phyloP scores from a whole-genome alignment of 2,113 vertebrate genomes.

The Erinaceus europaeus region DNA sequence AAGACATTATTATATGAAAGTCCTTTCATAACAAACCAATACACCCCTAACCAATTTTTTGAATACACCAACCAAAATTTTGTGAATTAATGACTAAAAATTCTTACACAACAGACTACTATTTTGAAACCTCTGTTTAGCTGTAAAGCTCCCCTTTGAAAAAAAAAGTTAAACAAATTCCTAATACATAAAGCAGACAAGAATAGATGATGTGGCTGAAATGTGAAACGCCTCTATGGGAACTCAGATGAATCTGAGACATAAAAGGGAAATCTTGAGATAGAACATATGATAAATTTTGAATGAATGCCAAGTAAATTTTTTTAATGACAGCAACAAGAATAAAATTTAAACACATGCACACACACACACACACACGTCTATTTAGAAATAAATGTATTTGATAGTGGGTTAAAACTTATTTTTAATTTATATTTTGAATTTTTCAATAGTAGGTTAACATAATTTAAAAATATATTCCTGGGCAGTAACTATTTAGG shows the following conservation, averaged over 20 bases:
- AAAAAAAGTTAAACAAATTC: background rate
- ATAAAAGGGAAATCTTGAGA: background rate
- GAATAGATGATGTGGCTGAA: background rate
- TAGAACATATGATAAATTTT: background rate
- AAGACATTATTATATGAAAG: background rate
- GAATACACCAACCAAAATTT: no score
- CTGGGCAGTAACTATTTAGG: conserved; percentile 4
- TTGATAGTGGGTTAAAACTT: conserved; percentile 1
- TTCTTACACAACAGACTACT: background rate
- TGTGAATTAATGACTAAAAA: background rate
- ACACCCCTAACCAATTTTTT: no score
- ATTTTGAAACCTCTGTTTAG: background rate
- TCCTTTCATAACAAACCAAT: background rate
- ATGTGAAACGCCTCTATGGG: background rate
- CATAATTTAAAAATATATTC: background rate
- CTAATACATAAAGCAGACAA: background rate
- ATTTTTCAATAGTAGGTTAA: conserved; percentile 7
- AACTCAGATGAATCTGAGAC: background rate
- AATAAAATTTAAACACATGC: background rate
- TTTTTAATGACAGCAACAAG: background rate
- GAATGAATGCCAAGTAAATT: background rate
- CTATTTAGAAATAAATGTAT: conserved; percentile 6
- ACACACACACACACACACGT: background rate
- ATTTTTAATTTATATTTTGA: conserved; percentile 28
- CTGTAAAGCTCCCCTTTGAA: background rate